Evolutionary conservation across 2,797 vertebrate genomes (phyloP).

Genomic region (Valencia hispanica): DNA sequence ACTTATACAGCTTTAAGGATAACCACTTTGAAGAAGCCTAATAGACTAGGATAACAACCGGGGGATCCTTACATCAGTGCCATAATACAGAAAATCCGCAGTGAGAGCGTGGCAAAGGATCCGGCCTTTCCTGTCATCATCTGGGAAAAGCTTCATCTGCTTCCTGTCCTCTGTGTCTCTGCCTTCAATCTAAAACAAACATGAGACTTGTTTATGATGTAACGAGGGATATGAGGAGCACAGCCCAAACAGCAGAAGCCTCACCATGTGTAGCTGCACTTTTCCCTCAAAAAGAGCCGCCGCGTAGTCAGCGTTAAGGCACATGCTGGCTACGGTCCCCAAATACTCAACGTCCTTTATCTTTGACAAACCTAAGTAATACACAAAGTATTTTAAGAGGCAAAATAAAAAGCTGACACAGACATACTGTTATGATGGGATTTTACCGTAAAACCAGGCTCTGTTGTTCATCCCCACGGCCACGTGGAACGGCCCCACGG

Average conservation of each 20-base stretch:
- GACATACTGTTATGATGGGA: neutral
- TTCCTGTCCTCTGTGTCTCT: slow-evolving; percentile 88
- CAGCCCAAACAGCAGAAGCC: slow-evolving; percentile 5
- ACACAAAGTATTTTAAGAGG: slow-evolving; percentile 14
- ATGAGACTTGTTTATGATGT: neutral
- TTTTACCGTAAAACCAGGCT: slow-evolving; percentile 91
- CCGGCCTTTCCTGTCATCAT: slow-evolving; percentile 85
- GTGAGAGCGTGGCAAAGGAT: slow-evolving; percentile 94
- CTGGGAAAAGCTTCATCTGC: slow-evolving; percentile 93
- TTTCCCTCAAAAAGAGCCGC: slow-evolving; percentile 96
- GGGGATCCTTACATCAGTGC: slow-evolving; percentile 88
- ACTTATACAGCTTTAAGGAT: neutral
- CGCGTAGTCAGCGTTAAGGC: slow-evolving; percentile 92
- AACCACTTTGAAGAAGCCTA: neutral
- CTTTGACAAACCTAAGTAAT: slow-evolving; percentile 84
- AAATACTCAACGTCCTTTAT: slow-evolving; percentile 95
- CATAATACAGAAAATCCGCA: slow-evolving; percentile 93
- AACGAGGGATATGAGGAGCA: neutral
- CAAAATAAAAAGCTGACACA: neutral
- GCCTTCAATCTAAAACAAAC: slow-evolving; percentile 86
- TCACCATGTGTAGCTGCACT: slow-evolving; percentile 96
- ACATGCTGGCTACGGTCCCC: slow-evolving; percentile 91
- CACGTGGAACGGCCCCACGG: slow-evolving; percentile 91
- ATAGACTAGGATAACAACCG: neutral
- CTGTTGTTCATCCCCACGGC: slow-evolving; percentile 98